Percentiles rank a stretch among this genome's conserved stretches.
These are phyloP conservation scores for Sitta europaea DNA, from an alignment of 2,113 vertebrate species.

Conservation along the genomic window DNA sequence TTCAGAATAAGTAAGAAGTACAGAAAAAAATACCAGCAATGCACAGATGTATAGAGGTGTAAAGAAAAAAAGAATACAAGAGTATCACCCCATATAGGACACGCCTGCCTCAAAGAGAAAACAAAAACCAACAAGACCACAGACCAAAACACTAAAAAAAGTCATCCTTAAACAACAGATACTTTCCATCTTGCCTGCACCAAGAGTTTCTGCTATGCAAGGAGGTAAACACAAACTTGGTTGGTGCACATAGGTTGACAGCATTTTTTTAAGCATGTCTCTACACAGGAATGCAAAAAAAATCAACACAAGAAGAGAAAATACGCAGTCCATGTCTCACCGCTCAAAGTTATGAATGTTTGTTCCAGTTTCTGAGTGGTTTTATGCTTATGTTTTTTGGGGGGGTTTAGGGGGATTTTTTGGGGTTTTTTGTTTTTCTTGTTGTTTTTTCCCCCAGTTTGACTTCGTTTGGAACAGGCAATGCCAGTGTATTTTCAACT, in stretches of 20 bases:
- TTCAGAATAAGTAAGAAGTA: background rate
- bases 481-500: background rate
- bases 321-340: accelerated
- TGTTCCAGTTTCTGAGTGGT: background rate
- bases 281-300: background rate
- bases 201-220: background rate
- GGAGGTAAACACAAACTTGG: background rate
- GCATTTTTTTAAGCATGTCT: background rate
- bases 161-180: background rate
- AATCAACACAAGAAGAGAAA: background rate
- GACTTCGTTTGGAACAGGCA: background rate
- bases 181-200: background rate
- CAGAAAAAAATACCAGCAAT: background rate
- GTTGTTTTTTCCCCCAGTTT: background rate
- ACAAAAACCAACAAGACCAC: accelerated
- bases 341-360: background rate
- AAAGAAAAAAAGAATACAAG: accelerated
- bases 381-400: background rate
- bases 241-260: background rate
- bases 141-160: background rate
- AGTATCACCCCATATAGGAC: background rate
- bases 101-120: background rate
- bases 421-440: background rate
- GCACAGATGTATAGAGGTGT: background rate
- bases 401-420: background rate